These are phyloP conservation scores for Fragum sueziense DNA, from an alignment of 2,888 invertebrate species.

Conservation along the genomic window DNA sequence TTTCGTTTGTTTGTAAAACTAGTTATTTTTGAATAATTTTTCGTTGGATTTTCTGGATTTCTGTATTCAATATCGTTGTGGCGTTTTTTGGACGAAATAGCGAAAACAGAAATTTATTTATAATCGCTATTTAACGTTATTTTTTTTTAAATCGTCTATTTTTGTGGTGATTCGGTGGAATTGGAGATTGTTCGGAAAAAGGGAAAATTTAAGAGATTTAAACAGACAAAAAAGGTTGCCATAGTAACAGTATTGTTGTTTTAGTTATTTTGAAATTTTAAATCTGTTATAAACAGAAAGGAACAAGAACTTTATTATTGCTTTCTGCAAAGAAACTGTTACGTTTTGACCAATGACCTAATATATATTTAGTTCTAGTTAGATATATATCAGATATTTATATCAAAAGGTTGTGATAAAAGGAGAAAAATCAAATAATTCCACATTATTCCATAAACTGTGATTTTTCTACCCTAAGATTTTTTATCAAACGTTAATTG, in stretches of 20 bases:
- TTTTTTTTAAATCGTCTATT: background rate
- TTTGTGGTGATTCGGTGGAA: background rate
- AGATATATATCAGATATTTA: background rate
- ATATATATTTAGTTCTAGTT: background rate
- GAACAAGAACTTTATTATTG: background rate
- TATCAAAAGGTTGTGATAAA: background rate
- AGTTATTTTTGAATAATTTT: background rate
- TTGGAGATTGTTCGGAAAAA: background rate
- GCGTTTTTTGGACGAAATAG: background rate
- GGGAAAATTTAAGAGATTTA: background rate
- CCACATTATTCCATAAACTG: background rate
- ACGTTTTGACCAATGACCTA: too few species aligned
- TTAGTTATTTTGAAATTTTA: background rate
- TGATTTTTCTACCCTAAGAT: background rate
- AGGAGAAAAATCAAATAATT: background rate
- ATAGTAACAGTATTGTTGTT: slow-evolving; percentile 7
- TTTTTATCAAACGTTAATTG: background rate
- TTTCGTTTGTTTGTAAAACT: background rate
- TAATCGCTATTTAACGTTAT: background rate
- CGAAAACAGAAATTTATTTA: background rate
- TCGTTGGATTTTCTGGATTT: background rate
- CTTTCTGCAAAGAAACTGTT: too few species aligned
- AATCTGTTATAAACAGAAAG: background rate
- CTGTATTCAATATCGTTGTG: background rate
- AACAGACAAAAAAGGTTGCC: background rate